A percentile compares a stretch with the other conserved stretches of the same genome.
These are phyloP conservation scores for Cosmopolites sordidus DNA, from an alignment of 2,888 invertebrate species.

Conservation along the genomic window DNA sequence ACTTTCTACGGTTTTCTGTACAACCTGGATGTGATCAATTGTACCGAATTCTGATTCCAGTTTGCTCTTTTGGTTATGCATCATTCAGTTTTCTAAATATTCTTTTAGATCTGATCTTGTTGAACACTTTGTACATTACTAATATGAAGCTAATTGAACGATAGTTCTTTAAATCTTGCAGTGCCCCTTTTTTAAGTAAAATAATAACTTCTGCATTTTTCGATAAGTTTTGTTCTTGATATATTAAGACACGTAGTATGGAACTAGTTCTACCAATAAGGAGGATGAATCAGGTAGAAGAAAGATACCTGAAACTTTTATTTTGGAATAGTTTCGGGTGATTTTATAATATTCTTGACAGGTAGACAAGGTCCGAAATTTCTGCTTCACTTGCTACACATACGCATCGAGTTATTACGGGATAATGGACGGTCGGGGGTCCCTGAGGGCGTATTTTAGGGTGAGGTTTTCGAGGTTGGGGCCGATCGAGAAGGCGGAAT, in stretches of 20 bases:
- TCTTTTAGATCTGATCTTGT: too few species aligned
- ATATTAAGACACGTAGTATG: neutral
- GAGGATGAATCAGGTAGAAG: slow-evolving; percentile 31
- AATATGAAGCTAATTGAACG: too few species aligned
- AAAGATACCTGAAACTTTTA: slow-evolving; percentile 39
- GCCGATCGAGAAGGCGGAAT: slow-evolving; percentile 33
- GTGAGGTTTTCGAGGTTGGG: slow-evolving; percentile 37
- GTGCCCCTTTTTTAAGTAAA: too few species aligned
- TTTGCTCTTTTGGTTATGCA: too few species aligned
- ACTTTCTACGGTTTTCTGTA: too few species aligned
- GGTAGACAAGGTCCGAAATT: slow-evolving; percentile 41
- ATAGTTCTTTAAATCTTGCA: too few species aligned
- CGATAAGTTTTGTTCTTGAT: too few species aligned
- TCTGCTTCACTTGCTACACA: slow-evolving; percentile 45
- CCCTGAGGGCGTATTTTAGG: slow-evolving; percentile 30
- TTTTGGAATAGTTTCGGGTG: slow-evolving; percentile 39
- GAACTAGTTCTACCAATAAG: slow-evolving; percentile 20
- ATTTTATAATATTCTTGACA: slow-evolving; percentile 42
- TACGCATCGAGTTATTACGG: slow-evolving; percentile 40
- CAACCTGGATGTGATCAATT: too few species aligned
- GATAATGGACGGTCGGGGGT: slow-evolving; percentile 41
- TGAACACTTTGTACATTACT: too few species aligned
- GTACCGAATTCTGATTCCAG: too few species aligned
- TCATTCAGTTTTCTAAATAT: too few species aligned
- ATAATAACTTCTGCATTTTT: too few species aligned